Evolutionary conservation across 2,113 vertebrate species (phyloP).

Genomic region (Theristicus caerulescens): DNA sequence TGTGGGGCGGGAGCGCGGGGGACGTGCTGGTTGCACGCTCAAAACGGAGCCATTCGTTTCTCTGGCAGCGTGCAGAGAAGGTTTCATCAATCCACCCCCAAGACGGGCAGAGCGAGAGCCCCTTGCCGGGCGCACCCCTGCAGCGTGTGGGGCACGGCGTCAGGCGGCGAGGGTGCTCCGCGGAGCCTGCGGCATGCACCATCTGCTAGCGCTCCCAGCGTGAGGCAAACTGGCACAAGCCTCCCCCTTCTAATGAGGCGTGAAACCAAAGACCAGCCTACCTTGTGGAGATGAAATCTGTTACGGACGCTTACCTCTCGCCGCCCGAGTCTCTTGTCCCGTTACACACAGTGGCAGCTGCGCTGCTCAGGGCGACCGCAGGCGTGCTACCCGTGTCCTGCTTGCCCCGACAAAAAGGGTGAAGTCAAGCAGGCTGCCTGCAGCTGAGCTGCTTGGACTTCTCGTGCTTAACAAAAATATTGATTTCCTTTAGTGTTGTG

Average conservation of each 20-base stretch:
- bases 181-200: neutral
- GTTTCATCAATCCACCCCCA: neutral
- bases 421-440: neutral
- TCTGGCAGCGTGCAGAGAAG: neutral
- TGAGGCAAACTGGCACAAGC: conserved; percentile 9
- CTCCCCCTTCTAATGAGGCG: conserved; percentile 16
- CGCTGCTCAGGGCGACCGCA: accelerated
- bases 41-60: neutral
- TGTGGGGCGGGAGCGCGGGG: neutral
- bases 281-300: neutral
- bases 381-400: accelerated
- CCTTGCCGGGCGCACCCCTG: neutral
- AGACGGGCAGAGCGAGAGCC: neutral
- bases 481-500: conserved; percentile 24
- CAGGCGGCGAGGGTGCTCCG: neutral
- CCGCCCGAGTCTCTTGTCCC: neutral
- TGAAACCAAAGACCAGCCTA: conserved; percentile 30
- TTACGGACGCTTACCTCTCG: neutral
- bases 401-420: neutral
- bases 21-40: too few relatives aligned
- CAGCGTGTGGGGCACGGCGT: neutral
- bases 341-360: neutral
- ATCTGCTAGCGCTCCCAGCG: conserved; percentile 22
- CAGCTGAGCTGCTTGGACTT: neutral
- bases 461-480: conserved; percentile 30